Evolutionary conservation across 2,888 invertebrate species (phyloP), one percentile per base, ranked within the genome.

Genomic region (Protonemura montana): DNA sequence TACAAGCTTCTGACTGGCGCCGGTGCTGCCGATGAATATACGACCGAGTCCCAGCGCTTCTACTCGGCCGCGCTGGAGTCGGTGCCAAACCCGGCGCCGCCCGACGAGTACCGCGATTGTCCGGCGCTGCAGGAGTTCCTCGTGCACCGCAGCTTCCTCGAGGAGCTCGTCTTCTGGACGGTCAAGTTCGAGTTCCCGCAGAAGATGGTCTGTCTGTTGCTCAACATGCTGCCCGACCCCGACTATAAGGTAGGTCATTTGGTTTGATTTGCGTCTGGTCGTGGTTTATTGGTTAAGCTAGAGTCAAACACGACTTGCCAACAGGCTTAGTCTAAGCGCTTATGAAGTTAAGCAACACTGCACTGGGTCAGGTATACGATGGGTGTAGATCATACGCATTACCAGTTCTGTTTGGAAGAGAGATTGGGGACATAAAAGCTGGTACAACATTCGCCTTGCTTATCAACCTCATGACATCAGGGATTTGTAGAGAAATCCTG

Each of bases 161-260:
- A 99, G 91, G 99, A 99, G 92, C 94, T 99, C 89, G 97, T 99
- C 89, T 99, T 99, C 93, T 99, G 99, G 99, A 98, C 98, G 28
- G 98, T 99, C 87, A 97, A 97, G 91, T 98, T 97, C 91, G 98
- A 99, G 92, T 99, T 99, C 92, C 99, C 99, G 0, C 98, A 99
- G 92, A 98, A 98, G 91, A 94, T 99, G 86, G 98, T 99, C 85
- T 99, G 98, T 90, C 94, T 99, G 88, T 92, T 99, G 87, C 94
- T 99, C 86, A 98, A 98, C 91, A 97, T 99, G 96, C 92, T 99
- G 89, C 98, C 98, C 0, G 98, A 98, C 92, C 96, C 97, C 88
- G 95, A 96, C 90, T 99, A 98, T 91, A 99, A 99, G 94, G 97
- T n/a, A n/a, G n/a, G n/a, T n/a, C n/a, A n/a, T n/a, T n/a, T n/a